These are phyloP conservation scores for Protophormia terraenovae DNA, from an alignment of 2,888 invertebrate genomes.

Conservation along the genomic window DNA sequence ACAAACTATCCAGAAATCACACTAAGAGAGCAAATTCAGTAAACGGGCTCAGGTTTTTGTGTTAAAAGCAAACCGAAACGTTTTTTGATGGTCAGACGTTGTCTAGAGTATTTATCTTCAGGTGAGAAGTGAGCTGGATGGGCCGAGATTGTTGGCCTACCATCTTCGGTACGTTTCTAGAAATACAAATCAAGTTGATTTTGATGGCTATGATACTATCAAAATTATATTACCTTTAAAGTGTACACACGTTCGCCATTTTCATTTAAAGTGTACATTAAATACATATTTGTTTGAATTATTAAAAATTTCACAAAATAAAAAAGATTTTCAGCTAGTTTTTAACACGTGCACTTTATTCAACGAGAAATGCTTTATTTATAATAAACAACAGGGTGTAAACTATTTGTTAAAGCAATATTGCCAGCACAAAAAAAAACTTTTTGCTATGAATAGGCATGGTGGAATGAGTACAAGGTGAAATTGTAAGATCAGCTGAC, in stretches of 20 bases:
- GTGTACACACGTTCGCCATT: constrained; percentile 93
- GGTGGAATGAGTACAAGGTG: no score
- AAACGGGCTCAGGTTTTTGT: constrained; percentile 89
- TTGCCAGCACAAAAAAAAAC: background rate
- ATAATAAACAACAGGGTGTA: background rate
- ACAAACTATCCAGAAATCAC: constrained; percentile 29
- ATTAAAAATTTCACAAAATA: background rate
- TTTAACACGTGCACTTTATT: constrained; percentile 42
- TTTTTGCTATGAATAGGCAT: background rate
- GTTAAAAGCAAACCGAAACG: constrained; percentile 93
- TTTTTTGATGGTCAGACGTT: constrained; percentile 93
- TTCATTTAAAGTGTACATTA: constrained; percentile 89
- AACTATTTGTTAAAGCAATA: background rate
- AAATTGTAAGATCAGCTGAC: no score
- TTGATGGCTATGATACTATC: background rate
- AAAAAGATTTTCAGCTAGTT: background rate
- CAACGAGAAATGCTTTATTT: background rate
- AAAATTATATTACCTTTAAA: constrained; percentile 85
- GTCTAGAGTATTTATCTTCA: constrained; percentile 95
- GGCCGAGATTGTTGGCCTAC: constrained; percentile 92
- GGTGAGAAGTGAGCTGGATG: constrained; percentile 97
- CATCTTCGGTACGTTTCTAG: constrained; percentile 90
- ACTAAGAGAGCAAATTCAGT: constrained; percentile 80
- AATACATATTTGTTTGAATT: constrained; percentile 84
- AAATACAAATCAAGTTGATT: constrained; percentile 37